Percentiles rank a stretch among this genome's conserved stretches.
Conservation (phyloP, 2,888 invertebrate species). For the Escarpia spicata region DNA sequence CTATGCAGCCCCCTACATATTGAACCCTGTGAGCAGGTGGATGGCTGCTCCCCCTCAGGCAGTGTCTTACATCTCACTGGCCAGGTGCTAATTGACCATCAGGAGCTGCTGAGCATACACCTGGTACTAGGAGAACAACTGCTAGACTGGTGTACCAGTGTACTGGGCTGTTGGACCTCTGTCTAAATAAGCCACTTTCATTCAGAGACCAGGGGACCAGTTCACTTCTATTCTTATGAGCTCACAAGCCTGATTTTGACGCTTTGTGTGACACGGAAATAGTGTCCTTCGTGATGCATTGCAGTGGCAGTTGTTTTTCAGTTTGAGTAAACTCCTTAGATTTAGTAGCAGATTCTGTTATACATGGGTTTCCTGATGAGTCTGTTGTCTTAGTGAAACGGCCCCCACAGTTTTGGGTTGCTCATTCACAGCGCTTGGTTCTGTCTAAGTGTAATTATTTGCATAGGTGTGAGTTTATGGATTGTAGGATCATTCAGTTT, state of each 20-base stretch:
- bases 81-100: neutral
- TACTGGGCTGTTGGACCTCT: neutral
- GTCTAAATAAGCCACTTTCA: neutral
- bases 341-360: no score
- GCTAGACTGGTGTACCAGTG: neutral
- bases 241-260: no score
- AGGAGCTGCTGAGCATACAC: neutral
- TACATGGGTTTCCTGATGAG: no score
- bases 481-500: neutral
- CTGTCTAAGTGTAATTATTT: neutral
- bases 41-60: neutral
- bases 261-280: no score
- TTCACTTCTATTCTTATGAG: no score
- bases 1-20: neutral
- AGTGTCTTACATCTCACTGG: neutral
- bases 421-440: neutral
- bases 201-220: neutral
- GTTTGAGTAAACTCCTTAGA: no score
- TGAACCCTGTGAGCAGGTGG: neutral
- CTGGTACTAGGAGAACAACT: neutral
- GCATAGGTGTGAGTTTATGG: neutral
- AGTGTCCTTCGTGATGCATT: no score
- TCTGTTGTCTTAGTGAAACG: no score
- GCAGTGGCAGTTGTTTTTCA: no score
- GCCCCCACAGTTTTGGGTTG: neutral